Percentiles rank a stretch among this genome's conserved stretches.
These are phyloP conservation scores for Polymixis lichenea DNA, from an alignment of 2,888 invertebrate genomes.

Conservation along the genomic window DNA sequence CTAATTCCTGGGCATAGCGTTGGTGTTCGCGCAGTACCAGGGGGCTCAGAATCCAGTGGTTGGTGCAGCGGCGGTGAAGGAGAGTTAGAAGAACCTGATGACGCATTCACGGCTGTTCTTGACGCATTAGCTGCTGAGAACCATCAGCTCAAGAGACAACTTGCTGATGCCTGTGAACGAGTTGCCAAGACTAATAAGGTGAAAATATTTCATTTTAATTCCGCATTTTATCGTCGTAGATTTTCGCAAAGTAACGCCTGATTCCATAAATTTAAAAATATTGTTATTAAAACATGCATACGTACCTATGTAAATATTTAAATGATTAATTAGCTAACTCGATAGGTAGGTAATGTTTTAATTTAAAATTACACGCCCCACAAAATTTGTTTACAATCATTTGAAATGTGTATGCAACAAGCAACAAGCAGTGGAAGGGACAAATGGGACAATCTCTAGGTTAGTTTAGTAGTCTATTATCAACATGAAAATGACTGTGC, in stretches of 20 bases:
- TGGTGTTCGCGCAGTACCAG: slow-evolving; percentile 88
- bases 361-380: too few relatives aligned
- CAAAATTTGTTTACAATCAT: too few relatives aligned
- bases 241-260: too few relatives aligned
- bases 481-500: neutral
- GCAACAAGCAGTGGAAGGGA: too few relatives aligned
- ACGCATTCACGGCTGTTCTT: slow-evolving; percentile 94
- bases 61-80: slow-evolving; percentile 90
- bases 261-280: too few relatives aligned
- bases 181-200: slow-evolving; percentile 95
- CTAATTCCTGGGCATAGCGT: slow-evolving; percentile 71
- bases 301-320: too few relatives aligned
- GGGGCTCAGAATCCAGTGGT: slow-evolving; percentile 92
- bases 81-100: slow-evolving; percentile 93
- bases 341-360: too few relatives aligned
- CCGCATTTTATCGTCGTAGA: too few relatives aligned
- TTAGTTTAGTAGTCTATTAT: slow-evolving; percentile 70
- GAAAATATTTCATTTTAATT: too few relatives aligned
- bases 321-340: too few relatives aligned
- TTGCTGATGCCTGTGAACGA: slow-evolving; percentile 95
- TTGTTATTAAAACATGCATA: too few relatives aligned
- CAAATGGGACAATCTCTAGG: slow-evolving; percentile 74
- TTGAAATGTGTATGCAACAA: too few relatives aligned
- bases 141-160: slow-evolving; percentile 94
- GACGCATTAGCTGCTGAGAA: slow-evolving; percentile 96